phyloP scores from a whole-genome alignment of 2,888 invertebrate genomes.

The Polydrusus tereticollis region DNA sequence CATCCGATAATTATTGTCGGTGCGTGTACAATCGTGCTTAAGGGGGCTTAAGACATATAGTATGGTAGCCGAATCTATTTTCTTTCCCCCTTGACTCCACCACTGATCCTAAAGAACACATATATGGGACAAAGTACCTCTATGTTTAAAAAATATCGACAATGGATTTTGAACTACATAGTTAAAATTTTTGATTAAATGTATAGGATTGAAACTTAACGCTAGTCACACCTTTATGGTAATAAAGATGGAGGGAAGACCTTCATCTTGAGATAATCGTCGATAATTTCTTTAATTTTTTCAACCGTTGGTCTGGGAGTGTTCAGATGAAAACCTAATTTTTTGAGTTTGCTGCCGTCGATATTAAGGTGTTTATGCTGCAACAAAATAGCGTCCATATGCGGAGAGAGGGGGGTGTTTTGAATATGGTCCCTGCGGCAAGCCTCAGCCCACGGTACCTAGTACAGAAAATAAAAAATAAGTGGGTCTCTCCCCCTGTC shows the following conservation, averaged over 20 bases:
- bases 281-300: constrained; percentile 73
- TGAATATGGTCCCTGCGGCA: constrained; percentile 80
- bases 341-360: constrained; percentile 76
- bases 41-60: no score
- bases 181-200: no score
- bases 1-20: no score
- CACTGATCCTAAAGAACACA: no score
- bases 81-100: no score
- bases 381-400: constrained; percentile 85
- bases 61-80: no score
- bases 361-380: constrained; percentile 85
- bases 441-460: constrained; percentile 87
- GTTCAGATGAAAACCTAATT: constrained; percentile 72
- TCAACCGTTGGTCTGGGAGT: constrained; percentile 73
- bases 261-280: constrained; percentile 86
- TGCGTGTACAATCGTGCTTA: no score
- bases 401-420: constrained; percentile 91
- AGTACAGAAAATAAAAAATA: neutral
- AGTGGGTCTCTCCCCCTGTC: neutral
- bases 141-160: no score
- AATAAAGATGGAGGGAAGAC: constrained; percentile 82
- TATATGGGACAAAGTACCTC: no score
- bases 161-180: no score
- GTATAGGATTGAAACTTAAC: neutral
- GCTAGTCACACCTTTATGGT: constrained; percentile 51